Evolutionary conservation across 2,113 vertebrate species (phyloP), one percentile per base, ranked within the genome.

Genomic region (Cavia aperea): DNA sequence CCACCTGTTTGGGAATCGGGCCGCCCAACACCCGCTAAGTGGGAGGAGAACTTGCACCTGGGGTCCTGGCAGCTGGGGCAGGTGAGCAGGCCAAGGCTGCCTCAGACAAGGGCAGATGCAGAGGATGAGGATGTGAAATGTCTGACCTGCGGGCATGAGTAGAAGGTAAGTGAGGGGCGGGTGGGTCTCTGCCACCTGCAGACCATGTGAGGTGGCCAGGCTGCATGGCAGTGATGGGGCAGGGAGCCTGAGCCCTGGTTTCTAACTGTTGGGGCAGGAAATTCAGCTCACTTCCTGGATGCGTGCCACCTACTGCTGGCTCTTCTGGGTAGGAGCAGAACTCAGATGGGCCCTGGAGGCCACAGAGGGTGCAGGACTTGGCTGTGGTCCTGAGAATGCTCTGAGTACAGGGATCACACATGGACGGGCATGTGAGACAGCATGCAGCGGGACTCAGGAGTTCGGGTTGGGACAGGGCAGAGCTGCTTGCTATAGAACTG

Each of bases 261-360:
- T 46, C n/a, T 7, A 5, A 9, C 10, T 24, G 33, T 31, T 4
- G 1, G 0, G 78, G 36, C 5, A 0, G 19, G 7, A 13, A 43
- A 33, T 51, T 7, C 15, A 3, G 58, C 1, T 86, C 6, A 0
- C 15, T 19, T 39, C 54, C 68, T 4, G 70, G 46, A 16, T 23
- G 4, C 0, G 14, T 13, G 31, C 21, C 29, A 56, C 72, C 46
- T 46, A 72, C 33, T 26, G 39, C 43, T 70, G 12, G 24, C 68
- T n/a, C 1, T 51, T 33, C 39, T 33, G n/a, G 14, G 77, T 0
- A 7, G 51, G 14, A 26, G 12, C 14, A 54, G 49, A 33, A 4
- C 46, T 31, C 14, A 49, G 75, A 26, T 13, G 36, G 36, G 19
- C 36, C 46, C 26, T 49, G 26, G 11, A 49, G 46, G 26, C 26